Evolutionary conservation across 2,797 vertebrate species (phyloP).

Genomic region (Rhinatrema bivittatum): DNA sequence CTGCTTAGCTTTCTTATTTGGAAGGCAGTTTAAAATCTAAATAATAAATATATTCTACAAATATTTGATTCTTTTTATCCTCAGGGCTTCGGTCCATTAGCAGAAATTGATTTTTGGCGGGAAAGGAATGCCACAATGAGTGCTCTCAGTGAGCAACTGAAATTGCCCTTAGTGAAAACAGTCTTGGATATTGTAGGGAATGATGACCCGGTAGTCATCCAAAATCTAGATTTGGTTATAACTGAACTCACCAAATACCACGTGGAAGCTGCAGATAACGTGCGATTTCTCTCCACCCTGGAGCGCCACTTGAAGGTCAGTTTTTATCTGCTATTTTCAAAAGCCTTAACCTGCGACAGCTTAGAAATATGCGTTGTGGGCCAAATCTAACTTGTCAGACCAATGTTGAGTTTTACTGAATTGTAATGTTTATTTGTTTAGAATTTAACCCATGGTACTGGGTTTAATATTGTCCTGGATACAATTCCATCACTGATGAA

Average conservation of each 20-base stretch:
- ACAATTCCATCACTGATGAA: slow-evolving; percentile 78
- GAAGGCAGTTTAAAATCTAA: too few relatives aligned
- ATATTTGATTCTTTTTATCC: too few relatives aligned
- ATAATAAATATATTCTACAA: too few relatives aligned
- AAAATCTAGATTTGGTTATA: slow-evolving; percentile 58
- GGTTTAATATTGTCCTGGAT: slow-evolving; percentile 60
- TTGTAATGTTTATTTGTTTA: slow-evolving; percentile 17
- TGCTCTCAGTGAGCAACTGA: slow-evolving; percentile 70
- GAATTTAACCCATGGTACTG: slow-evolving; percentile 69
- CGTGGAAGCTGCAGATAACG: slow-evolving; percentile 71
- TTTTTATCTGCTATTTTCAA: too few relatives aligned
- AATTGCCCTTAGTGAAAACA: slow-evolving; percentile 65
- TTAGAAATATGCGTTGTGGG: too few relatives aligned
- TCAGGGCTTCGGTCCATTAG: slow-evolving; percentile 71
- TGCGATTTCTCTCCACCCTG: slow-evolving; percentile 72
- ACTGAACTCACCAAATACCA: slow-evolving; percentile 64
- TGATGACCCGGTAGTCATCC: slow-evolving; percentile 47
- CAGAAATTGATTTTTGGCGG: slow-evolving; percentile 80
- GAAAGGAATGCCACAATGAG: slow-evolving; percentile 65
- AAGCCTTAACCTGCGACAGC: too few relatives aligned
- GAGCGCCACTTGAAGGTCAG: slow-evolving; percentile 80
- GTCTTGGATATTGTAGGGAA: slow-evolving; percentile 63
- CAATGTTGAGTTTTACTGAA: too few relatives aligned
- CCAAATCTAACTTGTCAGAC: too few relatives aligned
- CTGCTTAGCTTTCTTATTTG: too few relatives aligned